A percentile compares a stretch with the other conserved stretches of the same genome.
These are phyloP conservation scores for Hylia prasina DNA, from an alignment of 2,113 vertebrate genomes.

Conservation along the genomic window DNA sequence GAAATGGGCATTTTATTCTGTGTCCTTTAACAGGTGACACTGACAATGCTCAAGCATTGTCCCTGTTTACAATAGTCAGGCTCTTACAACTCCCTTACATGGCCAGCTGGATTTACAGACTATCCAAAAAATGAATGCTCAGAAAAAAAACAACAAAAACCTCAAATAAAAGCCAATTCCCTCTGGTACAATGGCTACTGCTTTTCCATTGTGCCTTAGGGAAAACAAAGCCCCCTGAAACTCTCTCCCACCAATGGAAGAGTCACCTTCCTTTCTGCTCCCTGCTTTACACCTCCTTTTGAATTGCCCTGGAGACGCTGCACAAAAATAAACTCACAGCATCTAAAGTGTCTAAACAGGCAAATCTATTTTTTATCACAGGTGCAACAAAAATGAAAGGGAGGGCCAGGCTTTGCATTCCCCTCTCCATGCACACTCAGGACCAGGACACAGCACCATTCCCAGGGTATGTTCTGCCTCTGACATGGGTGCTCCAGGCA, in stretches of 20 bases:
- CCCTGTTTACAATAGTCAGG: neutral
- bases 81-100: neutral
- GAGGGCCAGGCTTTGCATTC: neutral
- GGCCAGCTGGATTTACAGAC: neutral
- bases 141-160: neutral
- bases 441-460: neutral
- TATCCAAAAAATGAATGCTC: neutral
- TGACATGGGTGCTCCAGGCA: rapidly evolving
- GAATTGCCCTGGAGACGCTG: neutral
- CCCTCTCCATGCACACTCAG: rapidly evolving
- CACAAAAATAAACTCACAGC: rapidly evolving
- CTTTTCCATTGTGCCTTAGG: neutral
- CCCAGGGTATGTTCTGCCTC: neutral
- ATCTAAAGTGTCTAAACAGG: neutral
- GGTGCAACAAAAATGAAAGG: neutral
- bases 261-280: neutral
- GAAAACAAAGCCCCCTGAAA: neutral
- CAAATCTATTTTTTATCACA: neutral
- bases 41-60: neutral
- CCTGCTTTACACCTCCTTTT: neutral
- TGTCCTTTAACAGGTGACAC: neutral
- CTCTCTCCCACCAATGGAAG: neutral
- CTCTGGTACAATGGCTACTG: neutral
- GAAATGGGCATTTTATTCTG: neutral
- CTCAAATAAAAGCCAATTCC: neutral